Base-by-base conservation (phyloP, 30 jellyfish, hydroid and myxozoan genomes). In the Aurelia sp. region DNA sequence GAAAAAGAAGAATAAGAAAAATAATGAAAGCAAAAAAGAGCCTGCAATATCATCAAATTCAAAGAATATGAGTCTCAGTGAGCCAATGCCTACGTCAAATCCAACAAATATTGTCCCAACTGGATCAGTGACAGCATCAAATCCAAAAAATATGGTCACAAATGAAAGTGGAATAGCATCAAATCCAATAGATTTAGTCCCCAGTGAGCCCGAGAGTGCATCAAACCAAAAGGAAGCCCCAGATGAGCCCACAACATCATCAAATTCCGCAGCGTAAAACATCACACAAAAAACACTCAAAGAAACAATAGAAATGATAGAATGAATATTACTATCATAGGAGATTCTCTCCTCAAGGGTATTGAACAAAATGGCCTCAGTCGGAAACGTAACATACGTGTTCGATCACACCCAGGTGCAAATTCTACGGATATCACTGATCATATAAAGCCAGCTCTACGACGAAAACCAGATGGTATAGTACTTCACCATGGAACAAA, bases 361-460 rank as follows among this genome's bases (percentile, higher is more conserved):
- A 69, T 69, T 69, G 79, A 69, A 40, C 79, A 69, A 69, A 69
- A 27, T 69, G n/a, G 79, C 6, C 79, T 27, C 79, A 69, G 79
- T 69, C 79, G 62, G 23, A 69, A 35, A 69, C 79, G 33, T 61
- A 69, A 69, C 79, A 13, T 40, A 11, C 79, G 79, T 5, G 79
- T 69, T 69, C 79, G 79, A 69, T 69, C 79, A 69, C 79, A 69
- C 79, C 62, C 76, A 6, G 79, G 79, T 22, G 79, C 79, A 69
- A 69, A 69, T 35, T 35, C 62, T 31, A 13, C 8, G 27, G 79
- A 35, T 59, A 69, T 69, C 62, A 44, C 27, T 17, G 79, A 69
- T 13, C 79, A 69, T 27, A 15, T 69, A 35, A 69, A 69, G 62
- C 82, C 82, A 47, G 82, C 41, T 41, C 68, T 72, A 11, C 44